These are phyloP conservation scores for Stomatorhinus ivindoensis DNA, from an alignment of 2,113 vertebrate genomes.

Conservation along the genomic window DNA sequence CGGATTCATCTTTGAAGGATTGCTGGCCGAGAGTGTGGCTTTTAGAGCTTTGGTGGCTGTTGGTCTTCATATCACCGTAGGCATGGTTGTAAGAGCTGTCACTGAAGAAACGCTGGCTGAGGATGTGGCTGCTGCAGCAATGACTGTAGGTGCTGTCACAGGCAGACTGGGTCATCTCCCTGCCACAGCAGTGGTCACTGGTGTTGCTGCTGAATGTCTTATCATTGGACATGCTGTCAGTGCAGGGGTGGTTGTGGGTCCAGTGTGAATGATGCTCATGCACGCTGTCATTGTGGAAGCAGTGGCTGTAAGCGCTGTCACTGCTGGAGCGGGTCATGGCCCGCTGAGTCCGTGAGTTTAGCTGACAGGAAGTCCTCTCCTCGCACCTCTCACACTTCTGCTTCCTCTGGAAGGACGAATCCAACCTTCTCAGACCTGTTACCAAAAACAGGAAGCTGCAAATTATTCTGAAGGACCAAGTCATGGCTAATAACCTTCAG, in stretches of 20 bases:
- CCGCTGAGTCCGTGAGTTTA: conserved; percentile 54
- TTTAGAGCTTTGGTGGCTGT: background rate
- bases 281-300: conserved; percentile 22
- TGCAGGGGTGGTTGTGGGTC: background rate
- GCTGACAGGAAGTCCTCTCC: conserved; percentile 48
- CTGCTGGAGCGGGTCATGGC: conserved; percentile 84
- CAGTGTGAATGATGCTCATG: background rate
- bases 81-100: background rate
- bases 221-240: background rate
- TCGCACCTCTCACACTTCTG: conserved; percentile 59
- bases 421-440: conserved; percentile 61
- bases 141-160: conserved; percentile 55
- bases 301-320: conserved; percentile 42
- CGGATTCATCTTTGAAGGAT: background rate
- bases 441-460: background rate
- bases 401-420: conserved; percentile 63
- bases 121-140: background rate
- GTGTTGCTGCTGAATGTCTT: background rate
- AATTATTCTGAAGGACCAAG: background rate
- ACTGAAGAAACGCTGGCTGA: background rate
- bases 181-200: background rate
- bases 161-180: background rate
- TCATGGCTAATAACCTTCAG: background rate
- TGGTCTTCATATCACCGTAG: background rate
- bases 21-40: background rate